Evolutionary conservation across 2,797 vertebrate genomes (phyloP).

Genomic region (Enteromius viviparus): DNA sequence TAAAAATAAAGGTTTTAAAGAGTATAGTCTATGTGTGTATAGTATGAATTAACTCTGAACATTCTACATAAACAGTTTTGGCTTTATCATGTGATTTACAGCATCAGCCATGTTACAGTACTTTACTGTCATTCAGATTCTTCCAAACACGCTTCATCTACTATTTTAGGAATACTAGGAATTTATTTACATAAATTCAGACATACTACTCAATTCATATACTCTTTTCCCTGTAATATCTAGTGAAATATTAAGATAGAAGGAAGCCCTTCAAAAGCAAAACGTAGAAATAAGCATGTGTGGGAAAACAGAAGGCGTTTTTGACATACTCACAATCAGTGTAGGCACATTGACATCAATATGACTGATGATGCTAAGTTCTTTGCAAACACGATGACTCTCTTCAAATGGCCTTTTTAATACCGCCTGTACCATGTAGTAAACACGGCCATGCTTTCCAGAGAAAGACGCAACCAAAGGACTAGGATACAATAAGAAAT

Average conservation of each 20-base stretch:
- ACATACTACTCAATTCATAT: background rate
- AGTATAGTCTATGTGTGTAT: background rate
- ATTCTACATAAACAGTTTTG: background rate
- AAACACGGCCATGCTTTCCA: constrained; percentile 80
- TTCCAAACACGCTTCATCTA: background rate
- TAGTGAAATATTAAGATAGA: background rate
- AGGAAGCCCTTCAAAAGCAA: background rate
- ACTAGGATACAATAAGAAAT: constrained; percentile 65
- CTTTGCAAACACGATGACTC: constrained; percentile 72
- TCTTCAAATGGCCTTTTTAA: constrained; percentile 75
- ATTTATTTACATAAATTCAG: background rate
- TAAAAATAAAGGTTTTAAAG: background rate
- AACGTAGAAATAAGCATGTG: background rate
- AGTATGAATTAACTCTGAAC: background rate
- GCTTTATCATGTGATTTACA: background rate
- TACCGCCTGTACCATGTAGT: constrained; percentile 77
- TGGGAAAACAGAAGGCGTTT: background rate
- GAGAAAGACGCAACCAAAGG: constrained; percentile 80
- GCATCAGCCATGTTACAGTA: background rate
- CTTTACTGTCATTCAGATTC: background rate
- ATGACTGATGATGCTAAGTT: constrained; percentile 79
- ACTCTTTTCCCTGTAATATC: background rate
- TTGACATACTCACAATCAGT: constrained; percentile 74
- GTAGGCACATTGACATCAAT: constrained; percentile 80
- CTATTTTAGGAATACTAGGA: background rate